Evolutionary conservation across 2,113 vertebrate genomes (phyloP), one percentile per base, ranked within the genome.

Genomic region (Copsychus sechellarum): DNA sequence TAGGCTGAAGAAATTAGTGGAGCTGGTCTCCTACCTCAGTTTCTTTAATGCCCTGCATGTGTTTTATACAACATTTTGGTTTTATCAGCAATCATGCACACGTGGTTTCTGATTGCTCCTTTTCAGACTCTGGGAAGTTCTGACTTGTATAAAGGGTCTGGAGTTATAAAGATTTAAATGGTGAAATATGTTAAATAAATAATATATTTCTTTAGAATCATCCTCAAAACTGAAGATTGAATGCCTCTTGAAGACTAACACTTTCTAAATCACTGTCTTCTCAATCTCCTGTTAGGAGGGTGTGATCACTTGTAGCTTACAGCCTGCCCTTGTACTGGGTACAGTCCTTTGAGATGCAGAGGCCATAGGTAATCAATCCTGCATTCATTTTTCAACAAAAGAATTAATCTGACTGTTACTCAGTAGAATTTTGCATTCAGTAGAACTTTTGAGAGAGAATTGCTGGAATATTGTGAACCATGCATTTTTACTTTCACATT

Each of bases 341-440:
- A 40, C 4, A 47, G 53, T 71, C 19, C 45, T 81, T 92, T 71
- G 70, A 81, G 48, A 64, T 74, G 84, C 40, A 57, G 73, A 89
- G 66, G 54, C 73, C 20, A 50, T 21, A 76, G 36, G 10, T 60
- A 80, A 94, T 93, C 58, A 92, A 62, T 73, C 58, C 58, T 58
- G 29, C 76, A 73, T 77, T 88, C 28, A 50, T 73, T 92, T 94
- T 90, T 69, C 51, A 69, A 76, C 62, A 72, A 86, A 95, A 93
- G 38, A 85, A 60, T 81, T 72, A 85, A 69, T 88, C 67, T 76
- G 36, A 51, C 50, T 83, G 71, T 69, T 88, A 79, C 47, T 74
- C 71, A 70, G 34, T 81, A 50, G 42, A 72, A 66, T 79, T 93
- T 89, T 92, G 11, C 34, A 5, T 76, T 74, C 71, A 70, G 34